Percentiles rank a stretch among this genome's conserved stretches.
These are phyloP conservation scores for Cosmorhoe ocellata DNA, from an alignment of 2,888 invertebrate genomes.

Conservation along the genomic window DNA sequence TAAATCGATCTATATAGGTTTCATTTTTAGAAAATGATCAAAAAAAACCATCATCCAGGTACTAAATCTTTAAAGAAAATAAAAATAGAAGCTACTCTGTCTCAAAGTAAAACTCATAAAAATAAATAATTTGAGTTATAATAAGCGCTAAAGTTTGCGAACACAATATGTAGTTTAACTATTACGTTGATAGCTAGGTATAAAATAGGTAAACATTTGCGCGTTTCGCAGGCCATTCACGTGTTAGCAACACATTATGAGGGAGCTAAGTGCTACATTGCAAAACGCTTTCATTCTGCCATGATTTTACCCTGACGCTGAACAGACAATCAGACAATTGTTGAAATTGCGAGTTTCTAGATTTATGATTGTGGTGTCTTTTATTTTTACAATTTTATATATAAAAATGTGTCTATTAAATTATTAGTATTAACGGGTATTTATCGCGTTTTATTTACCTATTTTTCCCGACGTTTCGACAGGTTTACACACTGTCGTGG, in stretches of 20 bases:
- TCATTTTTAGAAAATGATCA: no score
- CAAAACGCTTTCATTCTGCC: conserved; percentile 22
- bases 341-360: conserved; percentile 4
- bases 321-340: conserved; percentile 10
- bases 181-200: conserved; percentile 2
- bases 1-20: no score
- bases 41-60: no score
- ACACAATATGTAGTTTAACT: background rate
- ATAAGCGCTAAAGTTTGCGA: background rate
- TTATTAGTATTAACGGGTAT: no score
- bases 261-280: conserved; percentile 17
- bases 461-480: no score
- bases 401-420: no score
- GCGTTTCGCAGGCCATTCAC: conserved; percentile 31
- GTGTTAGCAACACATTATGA: conserved; percentile 31
- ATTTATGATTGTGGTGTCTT: conserved; percentile 7
- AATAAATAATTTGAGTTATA: no score
- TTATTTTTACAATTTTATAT: conserved; percentile 4
- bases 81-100: no score
- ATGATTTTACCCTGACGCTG: conserved; percentile 5
- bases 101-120: no score
- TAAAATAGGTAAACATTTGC: conserved; percentile 29
- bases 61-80: no score
- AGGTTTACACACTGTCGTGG: no score
- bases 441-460: no score